Conservation (phyloP, 2,888 invertebrate species). For the Catocala sponsa region DNA sequence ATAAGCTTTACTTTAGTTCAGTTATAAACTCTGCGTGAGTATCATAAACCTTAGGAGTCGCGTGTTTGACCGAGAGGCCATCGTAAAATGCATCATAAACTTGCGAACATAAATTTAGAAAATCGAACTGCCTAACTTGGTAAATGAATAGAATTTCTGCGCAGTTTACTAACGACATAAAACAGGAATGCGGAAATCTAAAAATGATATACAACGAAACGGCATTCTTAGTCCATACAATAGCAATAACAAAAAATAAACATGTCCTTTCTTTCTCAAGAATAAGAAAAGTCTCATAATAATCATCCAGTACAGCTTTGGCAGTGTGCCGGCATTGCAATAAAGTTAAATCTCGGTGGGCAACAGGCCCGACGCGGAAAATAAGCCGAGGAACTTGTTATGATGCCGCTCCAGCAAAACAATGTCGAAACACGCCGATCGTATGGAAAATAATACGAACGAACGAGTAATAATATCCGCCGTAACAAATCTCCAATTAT, state of each 20-base stretch:
- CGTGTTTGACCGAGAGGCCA: conserved; percentile 82
- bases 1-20: conserved; percentile 70
- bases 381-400: conserved; percentile 64
- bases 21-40: conserved; percentile 76
- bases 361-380: conserved; percentile 64
- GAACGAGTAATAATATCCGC: conserved; percentile 29
- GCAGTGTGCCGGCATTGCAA: conserved; percentile 73
- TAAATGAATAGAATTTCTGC: conserved; percentile 66
- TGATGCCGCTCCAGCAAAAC: conserved; percentile 54
- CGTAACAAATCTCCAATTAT: conserved; percentile 18
- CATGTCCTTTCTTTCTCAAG: conserved; percentile 48
- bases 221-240: conserved; percentile 38
- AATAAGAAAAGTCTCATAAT: conserved; percentile 68
- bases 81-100: conserved; percentile 84
- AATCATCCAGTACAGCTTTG: conserved; percentile 70
- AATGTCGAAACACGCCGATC: conserved; percentile 54
- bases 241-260: conserved; percentile 44
- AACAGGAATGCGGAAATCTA: conserved; percentile 33
- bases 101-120: conserved; percentile 77
- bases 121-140: conserved; percentile 69
- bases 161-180: conserved; percentile 33
- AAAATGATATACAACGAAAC: conserved; percentile 31
- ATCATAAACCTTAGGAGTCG: conserved; percentile 76
- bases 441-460: conserved; percentile 43
- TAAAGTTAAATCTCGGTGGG: conserved; percentile 74